Base-by-base conservation (phyloP, 2,797 vertebrate species). In the Selene dorsalis region DNA sequence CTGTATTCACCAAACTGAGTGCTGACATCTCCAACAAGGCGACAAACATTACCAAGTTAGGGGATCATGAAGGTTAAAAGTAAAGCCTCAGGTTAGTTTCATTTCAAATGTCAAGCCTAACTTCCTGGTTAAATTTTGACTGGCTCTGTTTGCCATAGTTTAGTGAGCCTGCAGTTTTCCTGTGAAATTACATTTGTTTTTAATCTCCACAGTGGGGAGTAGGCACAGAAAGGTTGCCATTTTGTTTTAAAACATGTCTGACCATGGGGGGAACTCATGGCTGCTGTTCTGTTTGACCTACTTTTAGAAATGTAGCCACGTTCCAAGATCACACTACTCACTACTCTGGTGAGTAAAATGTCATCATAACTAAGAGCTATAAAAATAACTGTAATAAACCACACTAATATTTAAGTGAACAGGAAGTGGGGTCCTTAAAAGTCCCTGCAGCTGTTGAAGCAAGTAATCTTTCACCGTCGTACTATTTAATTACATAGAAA, bases 11-110 rank as follows among this genome's bases (percentile, higher is more conserved):
- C 14, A 38, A 52, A 55, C 64, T 39, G 38, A 28, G n/a, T 38
- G 48, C 30, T 72, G 20, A 56, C 30, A 50, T 69, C 17, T 35
- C 7, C 4, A 47, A 53, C 2, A 26, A 57, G 24, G 3, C 4
- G 47, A 53, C 2, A 26, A 57, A 65, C 12, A 24, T 24, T 4
- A 48, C 22, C 24, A 30, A 2, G 39, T 2, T 12, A 50, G 26
- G 57, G 32, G 30, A 48, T 55, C 18, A 17, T 39, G 22, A 63
- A 57, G 30, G 38, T 26, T 59, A n/a, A 65, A 65, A 64, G 41
- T 35, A 52, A 20, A 17, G 28, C 53, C 9, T 6, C 20, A 14
- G 39, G 24, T 73, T 22, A 22, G 17, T 65, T 48, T 17, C 12
- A 41, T 24, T 68, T 45, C 13, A 50, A 61, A 55, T 18, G 64